A percentile compares a stretch with the other conserved stretches of the same genome.
Conservation (phyloP, 1,140 invertebrate genomes). For the Drosophila serrata region DNA sequence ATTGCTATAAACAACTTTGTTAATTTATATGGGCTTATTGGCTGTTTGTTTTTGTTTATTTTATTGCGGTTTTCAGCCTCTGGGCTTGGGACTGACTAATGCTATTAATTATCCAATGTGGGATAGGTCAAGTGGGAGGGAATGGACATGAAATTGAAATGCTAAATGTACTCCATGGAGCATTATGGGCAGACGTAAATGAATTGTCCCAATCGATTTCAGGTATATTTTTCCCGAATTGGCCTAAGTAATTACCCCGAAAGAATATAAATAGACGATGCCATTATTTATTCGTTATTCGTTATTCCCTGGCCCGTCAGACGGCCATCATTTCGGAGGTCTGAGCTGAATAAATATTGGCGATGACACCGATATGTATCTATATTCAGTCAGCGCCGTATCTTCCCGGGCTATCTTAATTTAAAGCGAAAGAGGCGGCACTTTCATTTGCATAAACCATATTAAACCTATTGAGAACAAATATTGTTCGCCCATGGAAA, state of each 20-base stretch:
- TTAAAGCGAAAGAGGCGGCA: conserved; percentile 25
- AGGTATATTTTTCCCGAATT: conserved; percentile 7
- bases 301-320: conserved; percentile 10
- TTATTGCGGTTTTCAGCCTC: not conserved
- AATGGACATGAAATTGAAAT: conserved; percentile 11
- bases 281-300: conserved; percentile 13
- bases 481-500: conserved; percentile 40
- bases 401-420: conserved; percentile 18
- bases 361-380: conserved; percentile 17
- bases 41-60: not conserved
- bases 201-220: conserved; percentile 33
- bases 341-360: conserved; percentile 29
- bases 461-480: conserved; percentile 55
- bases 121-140: conserved; percentile 2
- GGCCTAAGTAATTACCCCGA: conserved; percentile 25
- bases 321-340: conserved; percentile 9
- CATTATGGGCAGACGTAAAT: conserved; percentile 5
- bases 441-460: conserved; percentile 71
- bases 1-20: conserved; percentile 37
- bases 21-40: conserved; percentile 27
- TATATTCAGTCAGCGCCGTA: conserved; percentile 3
- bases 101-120: conserved; percentile 29
- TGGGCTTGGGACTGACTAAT: conserved; percentile 12
- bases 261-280: conserved; percentile 16
- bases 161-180: conserved; percentile 5